Percentiles rank a stretch among this genome's conserved stretches.
Conservation (phyloP, 2,888 invertebrate species). For the Ectemnius lituratus region DNA sequence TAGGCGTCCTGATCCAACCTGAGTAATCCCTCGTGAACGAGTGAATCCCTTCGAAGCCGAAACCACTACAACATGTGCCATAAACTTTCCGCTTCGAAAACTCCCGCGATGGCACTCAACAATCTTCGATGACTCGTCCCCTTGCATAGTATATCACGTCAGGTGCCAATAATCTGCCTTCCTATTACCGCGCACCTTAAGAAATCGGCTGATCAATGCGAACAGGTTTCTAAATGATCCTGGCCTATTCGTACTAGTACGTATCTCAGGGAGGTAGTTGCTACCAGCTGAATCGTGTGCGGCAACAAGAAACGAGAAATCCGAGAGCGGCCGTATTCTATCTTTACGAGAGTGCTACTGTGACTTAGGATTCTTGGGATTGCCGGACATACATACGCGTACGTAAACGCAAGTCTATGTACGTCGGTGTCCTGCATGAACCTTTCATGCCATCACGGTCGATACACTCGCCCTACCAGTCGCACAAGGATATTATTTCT, state of each 20-base stretch:
- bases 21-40: conserved; percentile 50
- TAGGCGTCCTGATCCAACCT: conserved; percentile 39
- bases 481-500: conserved; percentile 38
- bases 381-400: conserved; percentile 25
- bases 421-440: conserved; percentile 7
- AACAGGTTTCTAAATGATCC: no score
- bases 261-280: no score
- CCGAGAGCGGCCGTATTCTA: conserved; percentile 21
- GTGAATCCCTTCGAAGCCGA: conserved; percentile 28
- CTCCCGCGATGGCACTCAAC: no score
- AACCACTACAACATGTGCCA: no score
- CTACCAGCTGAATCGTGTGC: no score
- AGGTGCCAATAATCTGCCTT: conserved; percentile 40
- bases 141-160: conserved; percentile 57
- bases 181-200: conserved; percentile 1
- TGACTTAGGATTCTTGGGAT: conserved; percentile 5
- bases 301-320: conserved; percentile 35
- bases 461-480: conserved; percentile 34
- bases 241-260: no score
- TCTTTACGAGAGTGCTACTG: conserved; percentile 32
- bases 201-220: no score
- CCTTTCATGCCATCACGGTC: conserved; percentile 19
- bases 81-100: no score
- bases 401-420: conserved; percentile 14
- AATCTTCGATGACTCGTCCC: conserved; percentile 41